Evolutionary conservation across 2,888 invertebrate species (phyloP).

Genomic region (Scaptomyza tumidula): DNA sequence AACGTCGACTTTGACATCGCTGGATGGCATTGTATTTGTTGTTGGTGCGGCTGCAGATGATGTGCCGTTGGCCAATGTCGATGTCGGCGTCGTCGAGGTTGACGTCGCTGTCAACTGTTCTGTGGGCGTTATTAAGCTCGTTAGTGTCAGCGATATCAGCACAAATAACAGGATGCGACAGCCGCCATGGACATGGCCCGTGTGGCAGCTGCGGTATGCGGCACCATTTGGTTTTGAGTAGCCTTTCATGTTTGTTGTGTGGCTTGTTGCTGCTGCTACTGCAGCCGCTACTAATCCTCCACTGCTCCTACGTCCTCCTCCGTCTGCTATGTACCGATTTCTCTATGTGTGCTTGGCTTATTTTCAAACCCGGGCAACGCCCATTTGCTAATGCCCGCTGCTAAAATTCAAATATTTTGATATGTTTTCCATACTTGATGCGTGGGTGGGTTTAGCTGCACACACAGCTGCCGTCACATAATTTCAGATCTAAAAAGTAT

Average conservation of each 20-base stretch:
- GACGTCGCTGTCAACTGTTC: constrained; percentile 65
- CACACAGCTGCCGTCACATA: constrained; percentile 52
- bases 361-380: constrained; percentile 52
- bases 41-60: constrained; percentile 20
- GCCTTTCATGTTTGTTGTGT: constrained; percentile 65
- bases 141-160: constrained; percentile 77
- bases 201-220: constrained; percentile 63
- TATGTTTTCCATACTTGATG: constrained; percentile 67
- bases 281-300: constrained; percentile 2
- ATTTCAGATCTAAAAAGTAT: constrained; percentile 38
- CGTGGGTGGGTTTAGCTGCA: constrained; percentile 6
- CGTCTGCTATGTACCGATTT: neutral
- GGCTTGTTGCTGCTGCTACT: constrained; percentile 21
- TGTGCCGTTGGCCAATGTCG: constrained; percentile 26
- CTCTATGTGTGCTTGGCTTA: constrained; percentile 43
- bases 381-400: constrained; percentile 44
- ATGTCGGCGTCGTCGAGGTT: constrained; percentile 19
- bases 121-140: constrained; percentile 79
- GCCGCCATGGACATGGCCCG: constrained; percentile 55
- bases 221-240: constrained; percentile 71
- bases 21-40: constrained; percentile 6
- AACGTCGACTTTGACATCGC: constrained; percentile 7
- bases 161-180: constrained; percentile 71
- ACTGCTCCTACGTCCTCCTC: neutral
- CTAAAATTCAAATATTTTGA: constrained; percentile 72